Percentiles rank a stretch among this genome's conserved stretches.
Conservation (phyloP, 2,797 vertebrate genomes). For the Kryptopterus vitreolus region DNA sequence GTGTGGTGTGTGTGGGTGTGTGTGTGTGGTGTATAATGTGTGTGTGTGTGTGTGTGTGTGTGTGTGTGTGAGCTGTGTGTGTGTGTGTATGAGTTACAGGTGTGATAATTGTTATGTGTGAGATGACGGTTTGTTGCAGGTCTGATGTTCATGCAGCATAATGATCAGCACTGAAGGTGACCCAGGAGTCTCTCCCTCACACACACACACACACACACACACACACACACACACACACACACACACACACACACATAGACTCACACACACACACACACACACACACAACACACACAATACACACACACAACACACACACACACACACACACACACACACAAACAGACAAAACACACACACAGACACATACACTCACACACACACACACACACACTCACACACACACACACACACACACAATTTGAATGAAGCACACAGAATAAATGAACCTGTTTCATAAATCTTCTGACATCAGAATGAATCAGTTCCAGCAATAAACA, state of each 20-base stretch:
- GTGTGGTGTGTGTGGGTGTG: too few relatives aligned
- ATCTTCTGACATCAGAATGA: not conserved
- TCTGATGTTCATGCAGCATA: not conserved
- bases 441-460: not conserved
- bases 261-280: not conserved
- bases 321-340: not conserved
- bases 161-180: constrained; percentile 10
- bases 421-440: not conserved
- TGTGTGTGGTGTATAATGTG: too few relatives aligned
- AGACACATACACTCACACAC: not conserved
- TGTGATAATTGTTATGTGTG: not conserved
- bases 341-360: not conserved
- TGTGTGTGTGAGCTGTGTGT: not conserved
- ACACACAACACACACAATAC: not conserved
- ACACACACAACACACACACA: not conserved
- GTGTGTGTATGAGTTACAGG: not conserved
- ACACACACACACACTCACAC: not conserved
- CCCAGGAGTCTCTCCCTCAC: not conserved
- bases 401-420: not conserved
- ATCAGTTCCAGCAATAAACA: not conserved
- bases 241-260: too few relatives aligned
- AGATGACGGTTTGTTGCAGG: not conserved
- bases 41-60: too few relatives aligned
- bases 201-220: not conserved
- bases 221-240: not conserved